Evolutionary conservation across 2,888 invertebrate species (phyloP).

Genomic region (Xylota segnis): DNA sequence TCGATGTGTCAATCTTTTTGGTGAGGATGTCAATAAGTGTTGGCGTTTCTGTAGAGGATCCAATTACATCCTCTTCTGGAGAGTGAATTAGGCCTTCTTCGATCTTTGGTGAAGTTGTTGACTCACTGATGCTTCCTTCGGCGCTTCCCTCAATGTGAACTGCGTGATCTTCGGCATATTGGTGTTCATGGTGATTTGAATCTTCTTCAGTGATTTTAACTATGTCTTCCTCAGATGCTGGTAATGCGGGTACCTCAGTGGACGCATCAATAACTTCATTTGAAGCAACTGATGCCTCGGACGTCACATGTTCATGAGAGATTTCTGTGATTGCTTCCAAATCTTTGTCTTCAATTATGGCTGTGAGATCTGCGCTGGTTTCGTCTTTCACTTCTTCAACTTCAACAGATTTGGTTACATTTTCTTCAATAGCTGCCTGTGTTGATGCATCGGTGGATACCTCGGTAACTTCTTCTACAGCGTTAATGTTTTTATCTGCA

Average conservation of each 20-base stretch:
- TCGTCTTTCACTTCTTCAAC: not conserved
- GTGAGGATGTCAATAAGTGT: not conserved
- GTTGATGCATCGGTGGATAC: not conserved
- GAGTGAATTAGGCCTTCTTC: not conserved
- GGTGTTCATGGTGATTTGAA: not conserved
- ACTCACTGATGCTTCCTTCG: not conserved
- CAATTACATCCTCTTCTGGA: not conserved
- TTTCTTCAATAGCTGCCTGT: not conserved
- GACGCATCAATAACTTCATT: not conserved
- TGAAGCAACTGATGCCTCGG: not conserved
- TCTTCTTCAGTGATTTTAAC: not conserved
- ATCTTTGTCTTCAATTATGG: not conserved
- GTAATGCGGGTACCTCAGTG: not conserved
- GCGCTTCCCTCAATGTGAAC: no score
- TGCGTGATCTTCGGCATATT: not conserved
- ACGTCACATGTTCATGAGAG: not conserved
- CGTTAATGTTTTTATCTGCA: not conserved
- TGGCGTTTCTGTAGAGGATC: not conserved
- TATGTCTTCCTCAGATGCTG: not conserved
- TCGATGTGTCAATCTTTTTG: not conserved
- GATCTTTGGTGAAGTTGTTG: not conserved
- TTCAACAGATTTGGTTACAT: not conserved
- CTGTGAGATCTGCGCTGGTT: not conserved
- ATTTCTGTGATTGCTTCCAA: slow-evolving; percentile 14
- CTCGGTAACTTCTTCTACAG: no score